These are phyloP conservation scores for Macrotis lagotis DNA, from an alignment of 2,113 vertebrate genomes.

Conservation along the genomic window DNA sequence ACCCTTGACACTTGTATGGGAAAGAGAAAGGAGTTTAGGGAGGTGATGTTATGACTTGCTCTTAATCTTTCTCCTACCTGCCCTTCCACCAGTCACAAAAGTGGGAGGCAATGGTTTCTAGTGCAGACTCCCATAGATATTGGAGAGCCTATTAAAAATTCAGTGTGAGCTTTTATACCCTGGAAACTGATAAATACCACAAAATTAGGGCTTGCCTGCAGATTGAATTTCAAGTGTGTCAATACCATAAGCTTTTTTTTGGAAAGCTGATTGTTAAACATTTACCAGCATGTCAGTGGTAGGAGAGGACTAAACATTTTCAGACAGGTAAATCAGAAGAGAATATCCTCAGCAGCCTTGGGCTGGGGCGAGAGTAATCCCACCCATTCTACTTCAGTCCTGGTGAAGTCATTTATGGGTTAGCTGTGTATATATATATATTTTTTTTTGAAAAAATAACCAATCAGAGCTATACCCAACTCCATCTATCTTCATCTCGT, in stretches of 20 bases:
- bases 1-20: too few species aligned
- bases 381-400: not conserved
- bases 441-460: not conserved
- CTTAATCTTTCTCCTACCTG: too few species aligned
- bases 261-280: not conserved
- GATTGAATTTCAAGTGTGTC: not conserved
- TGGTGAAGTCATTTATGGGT: not conserved
- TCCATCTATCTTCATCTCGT: not conserved
- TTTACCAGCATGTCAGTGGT: not conserved
- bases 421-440: not conserved
- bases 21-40: too few species aligned
- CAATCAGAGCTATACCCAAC: not conserved
- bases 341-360: not conserved
- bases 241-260: not conserved
- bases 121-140: not conserved
- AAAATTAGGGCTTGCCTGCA: not conserved
- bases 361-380: too few species aligned
- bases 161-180: not conserved
- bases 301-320: not conserved
- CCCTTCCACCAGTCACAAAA: too few species aligned
- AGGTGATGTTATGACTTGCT: too few species aligned
- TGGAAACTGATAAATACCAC: not conserved
- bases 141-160: not conserved
- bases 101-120: not conserved
- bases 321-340: not conserved